Percentiles rank a stretch among this genome's conserved stretches.
phyloP scores from a whole-genome alignment of 1,140 invertebrate species.

The Pseudoatta argentina region DNA sequence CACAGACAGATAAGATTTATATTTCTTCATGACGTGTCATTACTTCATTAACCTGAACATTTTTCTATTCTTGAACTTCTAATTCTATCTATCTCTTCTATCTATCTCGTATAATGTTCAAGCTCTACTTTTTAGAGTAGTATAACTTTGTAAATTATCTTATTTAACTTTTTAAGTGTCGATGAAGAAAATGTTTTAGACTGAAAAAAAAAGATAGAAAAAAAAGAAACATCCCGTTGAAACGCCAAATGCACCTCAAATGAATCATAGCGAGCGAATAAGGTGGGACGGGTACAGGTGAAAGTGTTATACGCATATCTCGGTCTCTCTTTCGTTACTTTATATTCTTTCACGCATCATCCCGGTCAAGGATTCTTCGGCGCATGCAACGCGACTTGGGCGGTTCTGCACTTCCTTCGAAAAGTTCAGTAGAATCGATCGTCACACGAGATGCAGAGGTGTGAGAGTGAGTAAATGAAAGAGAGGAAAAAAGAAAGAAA shows the following conservation, averaged over 20 bases:
- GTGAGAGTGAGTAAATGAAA: too few species aligned
- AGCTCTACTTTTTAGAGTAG: background rate
- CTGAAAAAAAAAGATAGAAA: background rate
- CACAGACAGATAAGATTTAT: background rate
- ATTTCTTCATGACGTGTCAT: background rate
- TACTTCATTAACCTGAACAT: background rate
- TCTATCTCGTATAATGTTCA: too few species aligned
- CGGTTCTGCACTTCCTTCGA: slow-evolving; percentile 65
- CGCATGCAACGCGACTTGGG: slow-evolving; percentile 64
- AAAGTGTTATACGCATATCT: slow-evolving; percentile 75
- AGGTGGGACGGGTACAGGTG: slow-evolving; percentile 69
- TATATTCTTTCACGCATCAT: slow-evolving; percentile 72
- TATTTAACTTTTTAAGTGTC: background rate
- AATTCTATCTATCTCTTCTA: background rate
- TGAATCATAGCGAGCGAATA: slow-evolving; percentile 55
- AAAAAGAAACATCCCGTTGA: background rate
- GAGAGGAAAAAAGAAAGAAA: background rate
- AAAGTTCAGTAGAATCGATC: slow-evolving; percentile 48
- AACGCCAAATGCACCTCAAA: slow-evolving; percentile 9
- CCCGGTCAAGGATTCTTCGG: slow-evolving; percentile 73
- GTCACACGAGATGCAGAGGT: background rate
- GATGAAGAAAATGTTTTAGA: background rate
- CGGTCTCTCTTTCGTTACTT: slow-evolving; percentile 73
- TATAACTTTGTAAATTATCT: background rate
- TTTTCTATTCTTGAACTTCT: background rate